phyloP scores from a whole-genome alignment of 2,888 invertebrate species.

The Epinotia brunnichana region DNA sequence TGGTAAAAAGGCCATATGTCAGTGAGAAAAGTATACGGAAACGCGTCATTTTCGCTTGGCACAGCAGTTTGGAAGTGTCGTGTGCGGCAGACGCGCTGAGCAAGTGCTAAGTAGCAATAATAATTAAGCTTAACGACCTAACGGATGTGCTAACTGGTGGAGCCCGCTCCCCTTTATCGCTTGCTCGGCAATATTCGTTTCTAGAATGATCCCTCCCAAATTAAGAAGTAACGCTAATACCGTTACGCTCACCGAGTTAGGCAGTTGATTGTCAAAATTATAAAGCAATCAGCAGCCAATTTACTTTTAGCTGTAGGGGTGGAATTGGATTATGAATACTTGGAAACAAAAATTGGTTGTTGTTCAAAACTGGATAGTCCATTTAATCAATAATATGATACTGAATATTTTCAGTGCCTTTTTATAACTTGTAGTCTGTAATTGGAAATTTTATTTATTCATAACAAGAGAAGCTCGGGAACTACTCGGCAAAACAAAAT shows the following conservation, averaged over 20 bases:
- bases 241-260: constrained; percentile 50
- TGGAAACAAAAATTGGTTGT: constrained; percentile 37
- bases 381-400: constrained; percentile 1
- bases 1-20: neutral
- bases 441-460: neutral
- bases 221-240: constrained; percentile 74
- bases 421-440: neutral
- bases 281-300: constrained; percentile 50
- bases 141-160: constrained; percentile 77
- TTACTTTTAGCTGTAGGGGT: constrained; percentile 43
- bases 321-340: constrained; percentile 38
- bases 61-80: constrained; percentile 51
- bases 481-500: neutral
- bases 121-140: constrained; percentile 76
- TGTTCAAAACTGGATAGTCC: constrained; percentile 14
- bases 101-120: constrained; percentile 70
- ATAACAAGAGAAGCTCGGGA: constrained; percentile 3
- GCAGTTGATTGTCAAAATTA: constrained; percentile 58
- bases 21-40: neutral
- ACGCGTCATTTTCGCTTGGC: neutral
- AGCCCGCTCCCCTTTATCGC: constrained; percentile 70
- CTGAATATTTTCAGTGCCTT: neutral
- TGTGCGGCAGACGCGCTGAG: constrained; percentile 52
- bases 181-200: constrained; percentile 77
- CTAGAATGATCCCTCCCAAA: constrained; percentile 63